These are phyloP conservation scores for Ormyrus labotus DNA, from an alignment of 2,888 invertebrate species.

Conservation along the genomic window DNA sequence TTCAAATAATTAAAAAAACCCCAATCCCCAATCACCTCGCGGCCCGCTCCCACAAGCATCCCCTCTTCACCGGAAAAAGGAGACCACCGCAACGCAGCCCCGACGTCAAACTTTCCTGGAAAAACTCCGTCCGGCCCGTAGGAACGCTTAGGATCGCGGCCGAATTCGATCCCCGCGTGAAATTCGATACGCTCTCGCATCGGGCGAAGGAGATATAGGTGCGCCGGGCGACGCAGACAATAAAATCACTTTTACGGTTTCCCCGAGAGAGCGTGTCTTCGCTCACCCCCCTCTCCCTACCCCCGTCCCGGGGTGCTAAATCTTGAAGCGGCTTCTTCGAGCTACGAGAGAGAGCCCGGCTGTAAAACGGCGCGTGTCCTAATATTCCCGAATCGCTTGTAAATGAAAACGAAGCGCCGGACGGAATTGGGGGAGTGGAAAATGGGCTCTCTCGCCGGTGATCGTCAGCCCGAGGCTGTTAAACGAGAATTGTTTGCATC, in stretches of 20 bases:
- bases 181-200: neutral
- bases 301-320: too few relatives aligned
- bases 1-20: neutral
- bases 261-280: neutral
- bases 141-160: neutral
- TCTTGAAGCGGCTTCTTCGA: too few relatives aligned
- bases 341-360: neutral
- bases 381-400: constrained; percentile 22
- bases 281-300: too few relatives aligned
- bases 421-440: neutral
- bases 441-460: neutral
- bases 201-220: too few relatives aligned
- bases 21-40: neutral
- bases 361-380: neutral
- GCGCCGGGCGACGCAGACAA: constrained; percentile 28
- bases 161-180: constrained; percentile 34
- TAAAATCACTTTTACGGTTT: constrained; percentile 54
- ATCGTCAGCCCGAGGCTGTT: too few relatives aligned
- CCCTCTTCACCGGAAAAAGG: too few relatives aligned
- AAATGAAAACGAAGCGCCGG: constrained; percentile 19
- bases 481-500: too few relatives aligned
- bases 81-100: too few relatives aligned
- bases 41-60: neutral
- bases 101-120: too few relatives aligned
- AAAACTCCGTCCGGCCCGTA: too few relatives aligned